Evolutionary conservation across 1,140 invertebrate genomes (phyloP).

Genomic region (Monomorium pharaonis): DNA sequence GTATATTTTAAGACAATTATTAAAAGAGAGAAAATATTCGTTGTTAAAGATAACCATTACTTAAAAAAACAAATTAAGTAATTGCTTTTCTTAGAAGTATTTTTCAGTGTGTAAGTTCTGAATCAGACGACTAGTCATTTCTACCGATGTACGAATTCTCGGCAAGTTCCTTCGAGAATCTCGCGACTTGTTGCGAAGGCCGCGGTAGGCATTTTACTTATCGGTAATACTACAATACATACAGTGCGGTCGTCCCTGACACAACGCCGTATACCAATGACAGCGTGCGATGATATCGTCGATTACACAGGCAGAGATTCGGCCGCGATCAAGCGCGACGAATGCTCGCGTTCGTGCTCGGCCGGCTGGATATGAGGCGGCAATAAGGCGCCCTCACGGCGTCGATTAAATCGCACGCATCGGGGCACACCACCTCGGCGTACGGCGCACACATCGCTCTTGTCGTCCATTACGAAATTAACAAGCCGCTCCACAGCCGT

Average conservation of each 20-base stretch:
- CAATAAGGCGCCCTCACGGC: conserved; percentile 3
- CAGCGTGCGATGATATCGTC: conserved; percentile 11
- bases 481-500: conserved; percentile 29
- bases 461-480: conserved; percentile 55
- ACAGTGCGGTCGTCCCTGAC: background rate
- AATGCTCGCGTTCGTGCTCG: conserved; percentile 28
- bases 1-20: too few species aligned
- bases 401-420: conserved; percentile 46
- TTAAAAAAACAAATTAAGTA: too few species aligned
- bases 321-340: conserved; percentile 56
- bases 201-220: background rate
- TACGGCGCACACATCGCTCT: background rate
- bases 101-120: too few species aligned
- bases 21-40: too few species aligned
- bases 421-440: background rate
- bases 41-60: too few species aligned
- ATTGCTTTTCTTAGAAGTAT: too few species aligned
- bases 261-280: conserved; percentile 50
- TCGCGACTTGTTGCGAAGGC: background rate
- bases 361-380: conserved; percentile 38
- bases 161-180: background rate
- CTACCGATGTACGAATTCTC: background rate
- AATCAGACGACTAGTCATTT: too few species aligned
- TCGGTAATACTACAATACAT: background rate
- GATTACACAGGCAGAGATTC: conserved; percentile 47